Conservation (phyloP, 2,888 invertebrate genomes). For the Rhingia campestris region DNA sequence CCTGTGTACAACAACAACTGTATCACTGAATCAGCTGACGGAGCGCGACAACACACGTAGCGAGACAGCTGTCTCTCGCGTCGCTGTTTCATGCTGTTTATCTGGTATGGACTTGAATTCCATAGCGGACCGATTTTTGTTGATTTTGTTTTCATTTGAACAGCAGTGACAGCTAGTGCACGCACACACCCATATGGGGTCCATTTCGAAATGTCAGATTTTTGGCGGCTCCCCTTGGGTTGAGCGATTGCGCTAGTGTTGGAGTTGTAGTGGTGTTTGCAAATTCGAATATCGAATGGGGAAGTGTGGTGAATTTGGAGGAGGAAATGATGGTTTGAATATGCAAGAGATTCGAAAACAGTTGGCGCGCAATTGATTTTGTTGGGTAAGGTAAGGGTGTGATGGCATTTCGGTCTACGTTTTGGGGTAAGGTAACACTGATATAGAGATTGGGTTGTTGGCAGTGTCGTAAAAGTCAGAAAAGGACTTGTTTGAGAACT, state of each 20-base stretch:
- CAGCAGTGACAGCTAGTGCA: conserved; percentile 46
- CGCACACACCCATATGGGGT: conserved; percentile 13
- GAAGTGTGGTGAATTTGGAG: conserved; percentile 35
- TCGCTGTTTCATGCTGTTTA: conserved; percentile 44
- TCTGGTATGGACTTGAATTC: conserved; percentile 20
- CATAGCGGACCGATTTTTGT: conserved; percentile 56
- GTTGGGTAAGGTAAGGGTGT: conserved; percentile 69
- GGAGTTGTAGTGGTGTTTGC: conserved; percentile 6
- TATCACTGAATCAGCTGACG: conserved; percentile 53
- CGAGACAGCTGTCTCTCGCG: conserved; percentile 44
- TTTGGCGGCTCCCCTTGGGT: conserved; percentile 58
- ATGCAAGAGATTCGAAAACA: conserved; percentile 27
- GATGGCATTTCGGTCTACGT: conserved; percentile 39
- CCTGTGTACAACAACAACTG: conserved; percentile 45
- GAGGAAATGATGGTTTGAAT: conserved; percentile 47
- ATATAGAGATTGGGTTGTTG: too few relatives aligned
- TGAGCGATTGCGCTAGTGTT: background rate
- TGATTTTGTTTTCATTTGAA: conserved; percentile 52
- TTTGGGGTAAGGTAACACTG: conserved; percentile 44
- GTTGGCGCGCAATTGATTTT: conserved; percentile 61
- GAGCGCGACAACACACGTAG: conserved; percentile 1
- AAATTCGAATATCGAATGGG: conserved; percentile 33
- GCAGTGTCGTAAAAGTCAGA: too few relatives aligned
- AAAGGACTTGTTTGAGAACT: too few relatives aligned
- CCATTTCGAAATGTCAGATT: conserved; percentile 60